These are phyloP conservation scores for Campoletis sonorensis DNA, from an alignment of 1,140 invertebrate genomes.

Conservation along the genomic window DNA sequence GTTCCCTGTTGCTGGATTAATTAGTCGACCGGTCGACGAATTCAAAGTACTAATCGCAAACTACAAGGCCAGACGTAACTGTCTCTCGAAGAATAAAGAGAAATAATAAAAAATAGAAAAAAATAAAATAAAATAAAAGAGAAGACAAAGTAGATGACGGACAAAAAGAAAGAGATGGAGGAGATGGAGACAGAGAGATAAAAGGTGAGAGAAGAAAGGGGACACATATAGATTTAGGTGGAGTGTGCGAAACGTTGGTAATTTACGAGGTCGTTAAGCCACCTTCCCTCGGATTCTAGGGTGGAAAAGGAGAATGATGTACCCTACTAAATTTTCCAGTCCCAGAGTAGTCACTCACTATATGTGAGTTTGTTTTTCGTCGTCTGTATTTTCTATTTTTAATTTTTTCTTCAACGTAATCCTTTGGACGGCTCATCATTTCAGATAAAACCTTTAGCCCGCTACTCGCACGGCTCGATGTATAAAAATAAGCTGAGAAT, in stretches of 20 bases:
- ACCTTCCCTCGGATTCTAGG: constrained; percentile 27
- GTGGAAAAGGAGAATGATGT: constrained; percentile 52
- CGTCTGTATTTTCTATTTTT: constrained; percentile 22
- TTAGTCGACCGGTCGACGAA: constrained; percentile 48
- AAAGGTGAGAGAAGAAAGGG: constrained; percentile 34
- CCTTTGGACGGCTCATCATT: background rate
- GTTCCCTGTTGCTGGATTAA: constrained; percentile 44
- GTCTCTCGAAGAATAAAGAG: constrained; percentile 14
- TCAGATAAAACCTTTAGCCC: background rate
- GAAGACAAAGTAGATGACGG: constrained; percentile 26
- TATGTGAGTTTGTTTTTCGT: background rate
- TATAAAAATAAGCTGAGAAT: background rate
- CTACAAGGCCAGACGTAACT: constrained; percentile 25
- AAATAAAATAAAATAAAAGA: no score
- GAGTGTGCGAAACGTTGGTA: constrained; percentile 49
- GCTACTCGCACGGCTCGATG: background rate
- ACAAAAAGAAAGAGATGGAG: constrained; percentile 43
- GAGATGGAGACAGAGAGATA: constrained; percentile 46
- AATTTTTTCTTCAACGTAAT: constrained; percentile 32
- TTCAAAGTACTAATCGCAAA: constrained; percentile 45
- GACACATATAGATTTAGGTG: constrained; percentile 40
- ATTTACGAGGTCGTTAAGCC: constrained; percentile 54
- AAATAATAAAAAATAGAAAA: no score
- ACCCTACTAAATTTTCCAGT: constrained; percentile 49
- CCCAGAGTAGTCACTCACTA: constrained; percentile 48